These are phyloP conservation scores for Mimas tiliae DNA, from an alignment of 2,888 invertebrate species.

Conservation along the genomic window DNA sequence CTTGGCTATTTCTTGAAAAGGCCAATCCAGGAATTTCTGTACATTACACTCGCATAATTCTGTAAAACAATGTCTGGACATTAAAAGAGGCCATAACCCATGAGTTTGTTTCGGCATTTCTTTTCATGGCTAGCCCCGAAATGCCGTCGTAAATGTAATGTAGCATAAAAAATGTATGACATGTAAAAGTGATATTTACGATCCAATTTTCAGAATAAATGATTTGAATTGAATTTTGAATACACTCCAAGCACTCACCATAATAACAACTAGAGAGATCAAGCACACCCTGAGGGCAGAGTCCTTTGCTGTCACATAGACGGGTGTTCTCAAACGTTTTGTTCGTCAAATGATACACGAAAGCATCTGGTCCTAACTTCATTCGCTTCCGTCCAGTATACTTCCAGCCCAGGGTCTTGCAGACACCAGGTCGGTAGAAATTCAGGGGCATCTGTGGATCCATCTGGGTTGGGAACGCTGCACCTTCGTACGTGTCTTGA, in stretches of 20 bases:
- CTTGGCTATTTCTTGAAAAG: no score
- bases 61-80: no score
- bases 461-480: constrained; percentile 87
- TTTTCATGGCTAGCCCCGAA: no score
- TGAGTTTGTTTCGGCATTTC: no score
- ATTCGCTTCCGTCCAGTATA: constrained; percentile 30
- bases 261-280: constrained; percentile 88
- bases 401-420: constrained; percentile 58
- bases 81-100: no score
- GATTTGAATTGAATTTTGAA: no score
- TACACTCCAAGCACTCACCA: constrained; percentile 35
- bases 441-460: constrained; percentile 76
- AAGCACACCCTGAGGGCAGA: constrained; percentile 84
- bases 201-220: no score
- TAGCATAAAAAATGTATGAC: no score
- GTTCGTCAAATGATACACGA: constrained; percentile 33
- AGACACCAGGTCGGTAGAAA: constrained; percentile 89
- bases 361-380: constrained; percentile 34
- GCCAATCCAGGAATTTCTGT: no score
- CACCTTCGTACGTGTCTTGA: constrained; percentile 89
- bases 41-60: no score
- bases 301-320: constrained; percentile 46
- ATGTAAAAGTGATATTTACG: no score
- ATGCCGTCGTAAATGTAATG: no score
- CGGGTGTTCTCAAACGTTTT: constrained; percentile 30